Evolutionary conservation across 1,140 invertebrate genomes (phyloP).

Genomic region (Pseudomyrmex cubaensis): DNA sequence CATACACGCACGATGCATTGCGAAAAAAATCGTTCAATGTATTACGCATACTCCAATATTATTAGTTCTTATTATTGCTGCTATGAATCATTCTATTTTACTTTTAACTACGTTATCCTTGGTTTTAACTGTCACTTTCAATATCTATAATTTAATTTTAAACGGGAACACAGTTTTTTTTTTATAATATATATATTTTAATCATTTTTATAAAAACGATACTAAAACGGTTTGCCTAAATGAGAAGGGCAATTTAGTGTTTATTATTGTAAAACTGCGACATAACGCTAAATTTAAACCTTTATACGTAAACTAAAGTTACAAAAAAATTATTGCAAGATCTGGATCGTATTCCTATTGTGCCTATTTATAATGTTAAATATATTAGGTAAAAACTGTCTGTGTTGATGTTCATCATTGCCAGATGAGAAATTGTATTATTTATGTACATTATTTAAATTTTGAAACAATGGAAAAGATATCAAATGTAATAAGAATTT

Average conservation of each 20-base stretch:
- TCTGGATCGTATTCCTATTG: constrained; percentile 75
- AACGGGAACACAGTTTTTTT: constrained; percentile 46
- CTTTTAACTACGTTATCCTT: constrained; percentile 34
- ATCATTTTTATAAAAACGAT: constrained; percentile 51
- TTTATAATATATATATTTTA: constrained; percentile 27
- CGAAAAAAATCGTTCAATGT: constrained; percentile 40
- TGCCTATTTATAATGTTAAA: constrained; percentile 79
- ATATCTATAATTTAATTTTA: constrained; percentile 56
- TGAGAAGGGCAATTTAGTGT: constrained; percentile 26
- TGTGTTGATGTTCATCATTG: constrained; percentile 62
- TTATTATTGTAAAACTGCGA: constrained; percentile 30
- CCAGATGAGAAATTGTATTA: constrained; percentile 57
- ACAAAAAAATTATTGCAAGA: constrained; percentile 51
- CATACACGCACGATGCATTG: constrained; percentile 41
- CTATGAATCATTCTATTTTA: constrained; percentile 45
- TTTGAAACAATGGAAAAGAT: constrained; percentile 18
- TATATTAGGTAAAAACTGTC: constrained; percentile 70
- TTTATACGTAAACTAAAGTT: constrained; percentile 4
- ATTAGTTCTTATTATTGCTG: constrained; percentile 10
- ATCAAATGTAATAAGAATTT: constrained; percentile 40
- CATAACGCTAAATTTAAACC: constrained; percentile 23
- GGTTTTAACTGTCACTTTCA: constrained; percentile 51
- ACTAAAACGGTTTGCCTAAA: constrained; percentile 30
- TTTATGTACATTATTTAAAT: constrained; percentile 55
- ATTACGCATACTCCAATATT: constrained; percentile 55